Base-by-base conservation (phyloP, 64 coral and sea anemone genomes). In the Montipora foliosa region DNA sequence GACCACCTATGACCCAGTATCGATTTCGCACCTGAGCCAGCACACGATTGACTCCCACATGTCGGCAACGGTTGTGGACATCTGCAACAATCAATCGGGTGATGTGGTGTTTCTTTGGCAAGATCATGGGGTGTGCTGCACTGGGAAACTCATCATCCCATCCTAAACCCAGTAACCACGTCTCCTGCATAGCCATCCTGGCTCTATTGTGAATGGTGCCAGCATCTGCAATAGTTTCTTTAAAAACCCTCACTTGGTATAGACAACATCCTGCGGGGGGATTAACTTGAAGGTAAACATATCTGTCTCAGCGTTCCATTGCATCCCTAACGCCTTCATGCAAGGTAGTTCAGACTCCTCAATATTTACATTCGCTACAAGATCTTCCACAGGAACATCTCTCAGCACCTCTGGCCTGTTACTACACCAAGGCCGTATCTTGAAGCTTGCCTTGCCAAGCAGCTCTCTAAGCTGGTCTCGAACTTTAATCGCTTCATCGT, bases 1-100 rank as follows among this genome's bases (percentile, higher is more conserved):
- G 46, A 29, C 86, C 92, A 44, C 74, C 16, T 12, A 94, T 57
- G 45, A 79, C 4, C 85, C 75, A 94, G 29, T 88, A 94, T 25
- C 75, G 24, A 22, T 87, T 13, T 74, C 92, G 61, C 7, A 81
- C 6, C 22, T 79, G 48, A 8, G 62, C 24, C 1, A 82, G 67
- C 5, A 89, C 76, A 45, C 50, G 52, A 19, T 89, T 82, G 16
- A 87, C 84, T 22, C 91, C 91, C 11, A 51, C 74, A 79, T 88
- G 83, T 10, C 46, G 6, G 11, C 68, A 37, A 5, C 57, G 44
- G 24, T 58, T 5, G 15, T 94, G 92, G 13, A 79, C 47, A 55
- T 81, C 59, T 7, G 49, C 66, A 8, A 81, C 76, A 69, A 94
- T 58, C 47, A 66, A 79, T 20, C 12, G 64, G 11, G 67, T 76